Evolutionary conservation across 2,888 invertebrate species (phyloP).

Genomic region (Papilio gigon): DNA sequence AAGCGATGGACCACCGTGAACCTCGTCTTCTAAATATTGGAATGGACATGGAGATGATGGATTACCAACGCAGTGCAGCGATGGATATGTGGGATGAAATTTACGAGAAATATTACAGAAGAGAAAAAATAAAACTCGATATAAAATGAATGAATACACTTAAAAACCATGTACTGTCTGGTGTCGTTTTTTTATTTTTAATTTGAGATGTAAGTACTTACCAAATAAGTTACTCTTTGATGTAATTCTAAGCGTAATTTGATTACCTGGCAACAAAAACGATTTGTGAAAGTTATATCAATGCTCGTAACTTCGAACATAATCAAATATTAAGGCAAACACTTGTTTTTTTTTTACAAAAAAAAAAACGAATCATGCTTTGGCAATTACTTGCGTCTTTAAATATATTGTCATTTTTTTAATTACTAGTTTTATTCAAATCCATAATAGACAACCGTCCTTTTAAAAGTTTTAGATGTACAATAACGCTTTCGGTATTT

Average conservation of each 20-base stretch:
- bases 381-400: no score
- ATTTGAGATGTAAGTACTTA: neutral
- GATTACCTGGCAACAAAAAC: slow-evolving; percentile 7
- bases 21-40: slow-evolving; percentile 63
- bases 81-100: slow-evolving; percentile 66
- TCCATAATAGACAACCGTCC: no score
- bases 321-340: no score
- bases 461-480: no score
- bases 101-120: slow-evolving; percentile 69
- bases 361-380: no score
- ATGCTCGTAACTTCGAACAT: neutral
- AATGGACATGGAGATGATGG: slow-evolving; percentile 58
- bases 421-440: no score
- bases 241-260: neutral
- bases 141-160: no score
- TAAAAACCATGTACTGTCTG: no score
- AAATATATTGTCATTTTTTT: no score
- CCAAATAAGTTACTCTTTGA: neutral
- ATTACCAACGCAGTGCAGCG: slow-evolving; percentile 55
- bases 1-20: slow-evolving; percentile 51
- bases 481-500: no score
- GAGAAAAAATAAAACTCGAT: slow-evolving; percentile 45
- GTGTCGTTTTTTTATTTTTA: no score
- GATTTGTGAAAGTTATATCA: neutral
- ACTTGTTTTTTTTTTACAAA: no score